Evolutionary conservation across 1,140 invertebrate species (phyloP).

Genomic region (Leptonema lineaticorne): DNA sequence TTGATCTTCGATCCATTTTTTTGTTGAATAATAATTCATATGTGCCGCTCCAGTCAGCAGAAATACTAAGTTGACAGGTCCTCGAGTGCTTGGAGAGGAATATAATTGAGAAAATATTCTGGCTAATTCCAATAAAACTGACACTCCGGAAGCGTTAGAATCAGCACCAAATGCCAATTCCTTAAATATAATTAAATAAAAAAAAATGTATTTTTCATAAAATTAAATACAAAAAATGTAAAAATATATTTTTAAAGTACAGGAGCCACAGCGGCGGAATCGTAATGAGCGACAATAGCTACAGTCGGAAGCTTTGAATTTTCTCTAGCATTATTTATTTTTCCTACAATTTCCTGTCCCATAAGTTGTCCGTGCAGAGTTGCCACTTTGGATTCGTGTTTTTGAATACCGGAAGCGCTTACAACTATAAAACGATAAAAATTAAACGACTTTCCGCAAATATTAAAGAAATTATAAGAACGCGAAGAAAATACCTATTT

Average conservation of each 20-base stretch:
- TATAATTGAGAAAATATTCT: slow-evolving; percentile 92
- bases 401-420: slow-evolving; percentile 67
- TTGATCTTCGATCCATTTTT: slow-evolving; percentile 95
- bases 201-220: not conserved
- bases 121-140: slow-evolving; percentile 84
- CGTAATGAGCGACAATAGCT: slow-evolving; percentile 90
- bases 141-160: slow-evolving; percentile 91
- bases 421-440: slow-evolving; percentile 45
- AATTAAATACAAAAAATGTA: not conserved
- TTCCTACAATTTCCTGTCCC: slow-evolving; percentile 75
- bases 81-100: slow-evolving; percentile 73
- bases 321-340: slow-evolving; percentile 45
- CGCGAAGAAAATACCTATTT: slow-evolving; percentile 73
- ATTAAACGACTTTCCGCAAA: not conserved
- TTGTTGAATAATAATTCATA: slow-evolving; percentile 93
- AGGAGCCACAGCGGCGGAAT: slow-evolving; percentile 83
- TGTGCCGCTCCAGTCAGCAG: slow-evolving; percentile 89
- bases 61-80: slow-evolving; percentile 88
- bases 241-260: too few relatives aligned
- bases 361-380: slow-evolving; percentile 85
- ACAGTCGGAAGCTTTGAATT: slow-evolving; percentile 71
- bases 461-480: not conserved
- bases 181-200: slow-evolving; percentile 51
- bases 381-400: slow-evolving; percentile 77
- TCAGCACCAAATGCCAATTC: slow-evolving; percentile 83